Base-by-base conservation (phyloP, 2,797 vertebrate species). In the Cossypha dichroa region DNA sequence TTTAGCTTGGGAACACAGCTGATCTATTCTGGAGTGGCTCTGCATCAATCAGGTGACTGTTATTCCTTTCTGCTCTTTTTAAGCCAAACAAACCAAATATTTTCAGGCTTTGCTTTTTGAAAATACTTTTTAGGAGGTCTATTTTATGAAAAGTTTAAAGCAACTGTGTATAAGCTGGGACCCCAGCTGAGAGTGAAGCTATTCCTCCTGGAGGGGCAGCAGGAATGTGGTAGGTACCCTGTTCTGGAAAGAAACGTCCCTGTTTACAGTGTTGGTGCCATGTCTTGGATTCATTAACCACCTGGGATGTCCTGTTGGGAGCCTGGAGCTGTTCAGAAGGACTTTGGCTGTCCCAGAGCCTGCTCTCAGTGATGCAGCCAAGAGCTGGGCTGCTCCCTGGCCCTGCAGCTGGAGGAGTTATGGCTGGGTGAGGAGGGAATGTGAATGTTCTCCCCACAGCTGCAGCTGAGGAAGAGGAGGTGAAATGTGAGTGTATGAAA, bases 1-100 rank as follows among this genome's bases (percentile, higher is more conserved):
- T 28, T 34, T 36, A 49, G 9, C 25, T 41, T 76, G 16, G 46
- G 38, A 58, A 43, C 20, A 25, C 33, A 73, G 38, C 29, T 7
- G 6, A 48, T 23, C 29, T 0, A 0, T 56, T 46, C 46, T 34
- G 34, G 8, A 73, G n/a, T 23, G n/a, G 46, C 18, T 40, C 41
- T 9, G 2, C 11, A 5, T 29, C 15, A 25, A 3, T 29, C 15
- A 66, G 22, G 6, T 92, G 34, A 62, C 22, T 58, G 31, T 26
- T 20, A 3, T 84, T 77, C 20, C 41, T 40, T 69, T 31, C 26
- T 82, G 59, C 15, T 48, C 9, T 56, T 85, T 85, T 45, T 51
- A 60, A 60, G 11, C 5, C 28, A 31, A 73, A 56, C 10, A 34
- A 54, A 33, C 22, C 51, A 15, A 4, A 2, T 5, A 29, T 15